Evolutionary conservation across 1,140 invertebrate species (phyloP), one percentile per base, ranked within the genome.

Genomic region (Hormaphis cornu): DNA sequence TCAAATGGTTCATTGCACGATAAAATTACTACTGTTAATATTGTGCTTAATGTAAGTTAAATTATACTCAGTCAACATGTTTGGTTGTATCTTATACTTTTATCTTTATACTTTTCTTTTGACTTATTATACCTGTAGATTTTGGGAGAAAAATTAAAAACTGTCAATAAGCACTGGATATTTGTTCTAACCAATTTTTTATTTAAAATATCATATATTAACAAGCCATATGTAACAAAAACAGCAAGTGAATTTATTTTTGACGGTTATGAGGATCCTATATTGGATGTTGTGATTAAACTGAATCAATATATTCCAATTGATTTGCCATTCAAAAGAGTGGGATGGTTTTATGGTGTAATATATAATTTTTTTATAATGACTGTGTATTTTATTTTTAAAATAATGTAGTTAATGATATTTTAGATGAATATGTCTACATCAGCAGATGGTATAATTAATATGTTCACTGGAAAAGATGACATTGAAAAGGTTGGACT

Each of bases 1-100:
- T 95, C 90, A 72, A 85, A 85, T 54, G 92, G 91, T 1, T 81
- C 81, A 12, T 80, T 95, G 14, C 78, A 83, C 35, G 91, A 95
- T 75, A 79, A 83, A 3, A 82, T 95, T 66, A 87, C 82, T 0
- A 91, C 89, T 4, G 76, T 95, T 4, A 95, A 97, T 77, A 82
- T 87, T 8, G 86, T 95, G 9, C 85, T 89, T 33, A 80, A 90
- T 77, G 91, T 95, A 76, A 85, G 86, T 81, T 72, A 16, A 8
- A 12, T 48, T 46, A 46, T 46, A 46, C 16, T 46, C 37, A 9
- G 0, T 0, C 12, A 42, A 61, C 4, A 9, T 48, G 1, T 22
- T n/a, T n/a, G n/a, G n/a, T n/a, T 46, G 1, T 26, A 33, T 35
- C 22, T 46, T 66, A 50, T 16, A 24, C 8, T 9, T 18, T 20